Evolutionary conservation across 2,888 invertebrate genomes (phyloP).

Genomic region (Lacanobia wlatinum): DNA sequence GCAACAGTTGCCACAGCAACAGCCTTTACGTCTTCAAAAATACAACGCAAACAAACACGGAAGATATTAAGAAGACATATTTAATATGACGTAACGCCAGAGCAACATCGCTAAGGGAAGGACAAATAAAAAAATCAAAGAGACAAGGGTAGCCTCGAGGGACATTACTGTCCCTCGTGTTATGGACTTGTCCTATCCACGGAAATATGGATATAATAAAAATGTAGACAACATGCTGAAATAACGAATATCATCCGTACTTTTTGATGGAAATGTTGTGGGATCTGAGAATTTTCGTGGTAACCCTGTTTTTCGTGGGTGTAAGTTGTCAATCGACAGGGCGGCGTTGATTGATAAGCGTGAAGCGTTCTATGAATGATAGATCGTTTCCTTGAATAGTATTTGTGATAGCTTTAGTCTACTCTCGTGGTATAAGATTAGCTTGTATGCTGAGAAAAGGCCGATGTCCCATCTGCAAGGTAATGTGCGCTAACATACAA

Average conservation of each 20-base stretch:
- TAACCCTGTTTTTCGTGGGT: neutral
- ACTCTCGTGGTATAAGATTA: too few species aligned
- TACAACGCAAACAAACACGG: constrained; percentile 20
- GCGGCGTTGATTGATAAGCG: neutral
- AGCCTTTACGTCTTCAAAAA: constrained; percentile 12
- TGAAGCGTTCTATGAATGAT: neutral
- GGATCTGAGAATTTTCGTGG: constrained; percentile 4
- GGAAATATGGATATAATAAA: constrained; percentile 52
- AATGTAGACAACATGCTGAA: constrained; percentile 49
- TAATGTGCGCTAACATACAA: too few species aligned
- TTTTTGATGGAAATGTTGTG: constrained; percentile 25
- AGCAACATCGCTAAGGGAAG: constrained; percentile 35
- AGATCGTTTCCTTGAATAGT: neutral
- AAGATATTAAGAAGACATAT: constrained; percentile 42
- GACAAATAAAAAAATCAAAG: constrained; percentile 66
- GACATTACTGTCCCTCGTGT: constrained; percentile 44
- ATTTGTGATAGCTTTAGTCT: neutral
- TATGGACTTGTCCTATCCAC: constrained; percentile 43
- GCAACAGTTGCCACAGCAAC: neutral
- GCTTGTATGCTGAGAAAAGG: too few species aligned
- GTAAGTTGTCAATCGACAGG: neutral
- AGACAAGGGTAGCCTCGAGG: constrained; percentile 61
- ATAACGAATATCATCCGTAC: constrained; percentile 38
- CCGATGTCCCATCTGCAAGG: too few species aligned
- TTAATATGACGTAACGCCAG: constrained; percentile 54